These are phyloP conservation scores for Centropristis striata DNA, from an alignment of 2,113 vertebrate species.

Conservation along the genomic window DNA sequence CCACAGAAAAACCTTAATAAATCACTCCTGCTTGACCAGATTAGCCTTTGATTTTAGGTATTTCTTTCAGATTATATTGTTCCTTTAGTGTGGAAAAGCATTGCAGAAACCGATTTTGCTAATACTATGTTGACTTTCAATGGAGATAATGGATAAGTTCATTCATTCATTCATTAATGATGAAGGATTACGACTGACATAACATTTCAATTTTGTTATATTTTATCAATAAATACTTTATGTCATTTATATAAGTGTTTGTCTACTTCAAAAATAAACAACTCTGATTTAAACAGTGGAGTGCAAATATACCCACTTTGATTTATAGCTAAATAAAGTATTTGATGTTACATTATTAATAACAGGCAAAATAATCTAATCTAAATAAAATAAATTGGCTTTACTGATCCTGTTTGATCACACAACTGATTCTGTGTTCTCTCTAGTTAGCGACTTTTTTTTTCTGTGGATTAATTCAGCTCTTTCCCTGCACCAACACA, in stretches of 20 bases:
- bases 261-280: slow-evolving; percentile 18
- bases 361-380: no score
- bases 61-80: slow-evolving; percentile 18
- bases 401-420: not conserved
- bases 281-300: not conserved
- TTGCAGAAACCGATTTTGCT: slow-evolving; percentile 12
- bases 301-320: not conserved
- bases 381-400: not conserved
- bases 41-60: not conserved
- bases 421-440: not conserved
- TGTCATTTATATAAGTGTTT: not conserved
- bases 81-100: not conserved
- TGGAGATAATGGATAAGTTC: no score
- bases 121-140: not conserved
- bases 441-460: not conserved
- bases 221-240: slow-evolving; percentile 16
- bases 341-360: not conserved
- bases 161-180: no score
- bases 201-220: not conserved
- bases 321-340: slow-evolving; percentile 26
- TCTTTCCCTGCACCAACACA: not conserved
- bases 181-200: not conserved
- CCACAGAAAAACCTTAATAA: slow-evolving; percentile 9
- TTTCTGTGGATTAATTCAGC: not conserved
- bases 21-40: not conserved